A percentile compares a stretch with the other conserved stretches of the same genome.
These are phyloP conservation scores for Apamea anceps DNA, from an alignment of 2,888 invertebrate genomes.

Conservation along the genomic window DNA sequence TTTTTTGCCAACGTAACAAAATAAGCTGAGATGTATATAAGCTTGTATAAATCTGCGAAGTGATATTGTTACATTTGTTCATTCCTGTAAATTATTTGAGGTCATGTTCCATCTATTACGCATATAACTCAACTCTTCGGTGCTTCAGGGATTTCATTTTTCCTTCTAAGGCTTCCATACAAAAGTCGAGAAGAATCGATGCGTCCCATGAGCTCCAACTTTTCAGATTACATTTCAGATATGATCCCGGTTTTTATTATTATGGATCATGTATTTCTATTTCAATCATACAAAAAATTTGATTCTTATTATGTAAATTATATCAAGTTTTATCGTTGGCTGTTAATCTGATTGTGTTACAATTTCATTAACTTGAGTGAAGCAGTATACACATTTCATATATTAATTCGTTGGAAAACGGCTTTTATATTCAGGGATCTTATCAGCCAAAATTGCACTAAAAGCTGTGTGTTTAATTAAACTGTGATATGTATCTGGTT, in stretches of 20 bases:
- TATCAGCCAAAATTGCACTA: constrained; percentile 56
- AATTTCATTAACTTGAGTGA: constrained; percentile 64
- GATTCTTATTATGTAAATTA: constrained; percentile 45
- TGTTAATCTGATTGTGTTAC: constrained; percentile 61
- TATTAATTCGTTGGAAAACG: constrained; percentile 55
- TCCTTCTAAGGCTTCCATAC: constrained; percentile 65
- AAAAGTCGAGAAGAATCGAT: constrained; percentile 72
- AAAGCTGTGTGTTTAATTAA: constrained; percentile 54
- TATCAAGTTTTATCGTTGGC: constrained; percentile 43
- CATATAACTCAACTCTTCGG: constrained; percentile 32
- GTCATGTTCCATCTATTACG: constrained; percentile 33
- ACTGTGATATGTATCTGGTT: constrained; percentile 44
- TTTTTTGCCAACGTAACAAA: constrained; percentile 35
- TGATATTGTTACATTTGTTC: constrained; percentile 22
- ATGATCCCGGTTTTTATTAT: constrained; percentile 45
- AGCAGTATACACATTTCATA: constrained; percentile 49
- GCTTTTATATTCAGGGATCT: constrained; percentile 54
- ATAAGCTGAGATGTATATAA: constrained; percentile 35
- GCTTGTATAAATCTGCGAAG: constrained; percentile 32
- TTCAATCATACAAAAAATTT: constrained; percentile 27
- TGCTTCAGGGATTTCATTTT: constrained; percentile 67
- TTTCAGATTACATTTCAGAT: constrained; percentile 66
- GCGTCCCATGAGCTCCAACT: constrained; percentile 71
- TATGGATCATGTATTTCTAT: constrained; percentile 17
- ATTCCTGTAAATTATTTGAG: constrained; percentile 35